Evolutionary conservation across 2,888 invertebrate species (phyloP).

Genomic region (Amiota communis): DNA sequence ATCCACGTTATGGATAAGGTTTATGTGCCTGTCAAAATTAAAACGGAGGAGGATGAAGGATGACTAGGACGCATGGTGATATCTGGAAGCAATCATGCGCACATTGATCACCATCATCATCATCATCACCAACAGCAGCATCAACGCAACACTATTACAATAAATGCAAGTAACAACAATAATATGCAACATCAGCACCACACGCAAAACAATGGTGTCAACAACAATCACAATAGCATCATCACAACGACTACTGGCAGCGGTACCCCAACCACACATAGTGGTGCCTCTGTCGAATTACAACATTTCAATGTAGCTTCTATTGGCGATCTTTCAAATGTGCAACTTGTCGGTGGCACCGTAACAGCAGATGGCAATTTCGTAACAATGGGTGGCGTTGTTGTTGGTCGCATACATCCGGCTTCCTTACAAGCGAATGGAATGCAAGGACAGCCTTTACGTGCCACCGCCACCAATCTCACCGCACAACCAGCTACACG

Average conservation of each 20-base stretch:
- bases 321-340: conserved; percentile 63
- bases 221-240: conserved; percentile 38
- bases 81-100: conserved; percentile 52
- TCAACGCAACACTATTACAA: conserved; percentile 49
- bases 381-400: conserved; percentile 70
- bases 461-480: conserved; percentile 40
- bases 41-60: conserved; percentile 73
- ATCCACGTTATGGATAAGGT: conserved; percentile 74
- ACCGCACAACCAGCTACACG: conserved; percentile 47
- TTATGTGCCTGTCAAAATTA: conserved; percentile 73
- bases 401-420: conserved; percentile 65
- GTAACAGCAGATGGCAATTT: conserved; percentile 69
- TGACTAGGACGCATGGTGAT: conserved; percentile 73
- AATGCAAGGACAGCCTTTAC: conserved; percentile 46
- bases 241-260: conserved; percentile 21
- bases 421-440: conserved; percentile 38
- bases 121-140: conserved; percentile 57
- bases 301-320: conserved; percentile 65
- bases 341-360: conserved; percentile 62
- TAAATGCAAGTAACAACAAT: conserved; percentile 51
- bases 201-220: conserved; percentile 41
- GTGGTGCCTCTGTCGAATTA: conserved; percentile 43
- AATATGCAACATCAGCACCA: conserved; percentile 51
- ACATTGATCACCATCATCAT: conserved; percentile 60
- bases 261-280: conserved; percentile 36